Base-by-base conservation (phyloP, 2,888 invertebrate species). In the Drosophila dives region DNA sequence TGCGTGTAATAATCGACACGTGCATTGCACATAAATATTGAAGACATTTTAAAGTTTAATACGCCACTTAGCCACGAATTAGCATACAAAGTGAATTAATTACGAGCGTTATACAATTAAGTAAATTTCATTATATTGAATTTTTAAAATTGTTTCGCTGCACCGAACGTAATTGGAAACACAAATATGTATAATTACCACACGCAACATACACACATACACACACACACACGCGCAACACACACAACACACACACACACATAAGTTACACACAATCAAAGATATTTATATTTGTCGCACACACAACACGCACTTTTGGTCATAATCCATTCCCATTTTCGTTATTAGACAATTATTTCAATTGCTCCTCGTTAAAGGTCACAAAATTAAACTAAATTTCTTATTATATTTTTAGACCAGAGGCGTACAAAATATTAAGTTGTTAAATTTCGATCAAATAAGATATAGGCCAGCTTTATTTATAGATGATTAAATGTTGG, bases 51-150 rank as follows among this genome's bases (percentile, higher is more conserved):
- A 86, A 86, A 86, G 74, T 86, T 90, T 86, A 86, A 86, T 86
- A 89, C 76, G 90, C 84, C 86, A 90, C 90, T 90, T 86, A 86
- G 90, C 78, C 81, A 81, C 81, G 84, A 86, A 90, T 86, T 86
- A 90, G 90, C 90, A 90, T 86, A 86, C 89, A 90, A 86, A 86
- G 83, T 90, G 91, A 90, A 90, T 90, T 90, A 91, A 90, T 91
- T 90, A 91, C 81, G 85, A 85, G 88, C 80, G 91, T 90, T 90
- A 91, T 86, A 80, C 90, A 91, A 91, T 90, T 90, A 90, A 91
- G 90, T 90, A 81, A 90, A 90, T 90, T 91, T 90, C 88, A 91
- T 89, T 88, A 86, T 80, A 90, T 91, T 90, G 90, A 90, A 89
- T 90, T 90, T 89, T 90, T 86, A 89, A 86, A 90, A 85, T 84